Evolutionary conservation across 1,140 invertebrate species (phyloP), one percentile per base, ranked within the genome.

Genomic region (Temnothorax nylanderi): DNA sequence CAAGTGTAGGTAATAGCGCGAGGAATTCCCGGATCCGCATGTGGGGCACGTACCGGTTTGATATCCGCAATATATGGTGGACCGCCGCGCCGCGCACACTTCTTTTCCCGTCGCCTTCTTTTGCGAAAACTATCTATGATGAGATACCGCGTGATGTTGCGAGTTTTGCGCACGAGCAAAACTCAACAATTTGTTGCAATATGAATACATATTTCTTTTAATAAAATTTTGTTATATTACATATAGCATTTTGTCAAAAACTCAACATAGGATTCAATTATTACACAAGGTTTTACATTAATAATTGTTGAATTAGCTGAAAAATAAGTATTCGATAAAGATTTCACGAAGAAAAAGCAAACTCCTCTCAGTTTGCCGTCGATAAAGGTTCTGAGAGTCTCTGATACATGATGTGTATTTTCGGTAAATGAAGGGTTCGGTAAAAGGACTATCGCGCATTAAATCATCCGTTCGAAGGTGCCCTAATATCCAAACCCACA

Each of bases 21-120:
- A 47, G 71, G 72, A 82, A 74, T 82, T 74, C 80, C 41, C 18
- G 51, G 67, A 72, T 88, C 82, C 69, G 84, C 87, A 92, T 92
- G 91, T 92, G 26, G 67, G 65, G 87, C 92, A 92, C 91, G 91
- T 92, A 91, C 91, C 54, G 47, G 80, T 91, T 92, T 92, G 88
- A 92, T 92, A 89, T 88, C 76, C 62, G 74, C 90, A 89, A 89
- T 91, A 89, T 91, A 92, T 87, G 86, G 85, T 87, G 58, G 69
- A 71, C 34, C 62, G 18, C 26, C 37, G 60, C 49, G 26, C 26
- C 37, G 60, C 49, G 37, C 11, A 65, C 85, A 47, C 67, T 49
- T 64, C 75, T 67, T 44, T 75, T 34, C 58, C 44, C 34, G 37
- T 47, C 78, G 26, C 13, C 62, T 64, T 51, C 44, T 37, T 60